Conservation (phyloP, 2,113 vertebrate genomes). For the Neodon shergylaensis region DNA sequence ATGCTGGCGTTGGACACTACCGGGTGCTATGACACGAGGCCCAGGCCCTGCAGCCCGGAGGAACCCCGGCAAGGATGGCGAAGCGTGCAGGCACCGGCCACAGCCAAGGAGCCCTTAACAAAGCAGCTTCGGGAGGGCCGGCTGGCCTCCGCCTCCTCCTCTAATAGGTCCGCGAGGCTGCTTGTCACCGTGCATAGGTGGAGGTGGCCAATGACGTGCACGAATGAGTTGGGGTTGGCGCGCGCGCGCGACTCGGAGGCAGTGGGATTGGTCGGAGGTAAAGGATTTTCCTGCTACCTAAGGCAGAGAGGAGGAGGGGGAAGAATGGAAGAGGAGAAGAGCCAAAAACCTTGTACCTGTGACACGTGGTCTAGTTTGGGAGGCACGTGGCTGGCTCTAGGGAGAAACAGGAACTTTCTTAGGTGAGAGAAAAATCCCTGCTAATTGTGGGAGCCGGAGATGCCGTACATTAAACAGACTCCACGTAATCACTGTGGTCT, state of each 20-base stretch:
- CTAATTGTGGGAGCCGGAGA: neutral
- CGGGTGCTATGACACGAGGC: too few relatives aligned
- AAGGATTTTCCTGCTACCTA: constrained; percentile 74
- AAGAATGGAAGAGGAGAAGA: neutral
- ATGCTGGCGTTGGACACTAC: too few relatives aligned
- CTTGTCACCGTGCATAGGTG: constrained; percentile 64
- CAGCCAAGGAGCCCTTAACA: constrained; percentile 70
- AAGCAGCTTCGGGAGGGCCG: constrained; percentile 73
- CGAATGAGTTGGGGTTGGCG: constrained; percentile 57
- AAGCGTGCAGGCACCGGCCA: neutral
- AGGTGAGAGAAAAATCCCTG: neutral
- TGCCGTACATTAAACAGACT: neutral
- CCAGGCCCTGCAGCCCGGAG: neutral
- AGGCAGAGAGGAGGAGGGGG: neutral
- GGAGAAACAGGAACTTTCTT: constrained; percentile 36
- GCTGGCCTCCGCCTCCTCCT: constrained; percentile 65
- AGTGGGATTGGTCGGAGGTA: constrained; percentile 75
- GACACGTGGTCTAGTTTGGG: constrained; percentile 51
- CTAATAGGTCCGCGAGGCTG: constrained; percentile 72
- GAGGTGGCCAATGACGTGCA: constrained; percentile 72
- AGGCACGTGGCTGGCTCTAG: neutral
- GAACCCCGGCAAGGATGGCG: neutral
- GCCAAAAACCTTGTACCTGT: constrained; percentile 44
- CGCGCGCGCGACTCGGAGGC: constrained; percentile 63
- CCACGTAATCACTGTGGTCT: neutral